Evolutionary conservation across 2,888 invertebrate species (phyloP), one percentile per base, ranked within the genome.

Genomic region (Sycophila texana): DNA sequence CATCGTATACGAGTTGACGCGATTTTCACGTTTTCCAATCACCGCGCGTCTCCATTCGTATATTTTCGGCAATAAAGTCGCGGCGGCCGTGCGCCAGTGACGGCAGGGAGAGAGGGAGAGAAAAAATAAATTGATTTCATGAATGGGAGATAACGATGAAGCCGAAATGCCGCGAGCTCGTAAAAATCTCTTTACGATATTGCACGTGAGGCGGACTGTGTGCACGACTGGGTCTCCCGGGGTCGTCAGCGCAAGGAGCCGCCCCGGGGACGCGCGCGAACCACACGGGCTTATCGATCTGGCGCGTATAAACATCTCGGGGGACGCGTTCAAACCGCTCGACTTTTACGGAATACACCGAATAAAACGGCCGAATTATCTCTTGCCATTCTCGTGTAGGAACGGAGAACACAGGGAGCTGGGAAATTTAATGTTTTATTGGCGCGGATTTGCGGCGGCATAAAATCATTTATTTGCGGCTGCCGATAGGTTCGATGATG

Each of bases 251-350:
- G 66, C 39, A 68, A 78, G 55, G 68, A 70, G 79, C 18, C 63
- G 16, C 51, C 26, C 26, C 68, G 18, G 49, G 55, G 70, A 68
- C 71, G 73, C 60, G 39, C 60, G 67, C 39, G 67, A 80, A 49
- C 75, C 53, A 12, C 13, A 58, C 49, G 73, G 67, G 75, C 72
- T 79, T 75, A 79, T 79, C 71, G 72, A 76, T 80, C 61, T 73
- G 61, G 60, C 58, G 55, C 47, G 61, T 58, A n/a, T n/a, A 51
- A 74, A 66, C 39, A 39, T 39, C 79, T 53, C 79, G 26, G 5
- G 74, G 66, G 75, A 71, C 30, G 18, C n/a, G 1, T 22, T 18
- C 14, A 39, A 74, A 78, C 49, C 58, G 39, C 53, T 72, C 18
- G 58, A 70, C 60, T 70, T 75, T 71, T 49, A 16, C 39, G 26